These are phyloP conservation scores for Brachystomella parvula DNA, from an alignment of 1,140 invertebrate species.

Conservation along the genomic window DNA sequence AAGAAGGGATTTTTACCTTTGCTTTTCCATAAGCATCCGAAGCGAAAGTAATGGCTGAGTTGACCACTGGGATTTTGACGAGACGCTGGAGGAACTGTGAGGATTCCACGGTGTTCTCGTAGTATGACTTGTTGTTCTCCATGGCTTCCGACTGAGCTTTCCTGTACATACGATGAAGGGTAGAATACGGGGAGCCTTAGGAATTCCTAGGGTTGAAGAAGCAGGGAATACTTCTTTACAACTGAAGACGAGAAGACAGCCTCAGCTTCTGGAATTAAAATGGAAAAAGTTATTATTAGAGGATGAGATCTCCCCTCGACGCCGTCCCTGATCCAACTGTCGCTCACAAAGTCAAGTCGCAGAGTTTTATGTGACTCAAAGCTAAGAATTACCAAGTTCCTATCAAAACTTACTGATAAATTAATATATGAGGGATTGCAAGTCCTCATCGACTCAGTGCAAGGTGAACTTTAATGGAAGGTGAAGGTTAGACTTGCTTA, in stretches of 20 bases:
- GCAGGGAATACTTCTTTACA: too few species aligned
- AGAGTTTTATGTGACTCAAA: too few species aligned
- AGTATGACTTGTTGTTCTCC: neutral
- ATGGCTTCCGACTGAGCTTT: neutral
- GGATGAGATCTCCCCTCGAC: too few species aligned
- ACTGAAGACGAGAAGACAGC: neutral
- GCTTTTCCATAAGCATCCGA: conserved; percentile 18
- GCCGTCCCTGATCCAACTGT: too few species aligned
- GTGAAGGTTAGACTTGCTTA: too few species aligned
- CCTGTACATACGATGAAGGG: conserved; percentile 13
- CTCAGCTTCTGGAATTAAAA: neutral
- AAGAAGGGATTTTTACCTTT: conserved; percentile 24
- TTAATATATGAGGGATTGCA: too few species aligned
- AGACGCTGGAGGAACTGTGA: conserved; percentile 19
- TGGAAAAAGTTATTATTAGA: neutral
- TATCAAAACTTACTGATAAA: too few species aligned
- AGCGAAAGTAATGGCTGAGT: conserved; percentile 13
- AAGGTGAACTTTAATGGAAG: too few species aligned
- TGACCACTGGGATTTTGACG: conserved; percentile 18
- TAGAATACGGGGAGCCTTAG: neutral
- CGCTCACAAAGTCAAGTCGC: too few species aligned
- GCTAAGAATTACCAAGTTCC: too few species aligned
- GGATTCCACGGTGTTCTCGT: neutral
- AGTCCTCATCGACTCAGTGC: too few species aligned
- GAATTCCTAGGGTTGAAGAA: too few species aligned